Conservation (phyloP, 2,888 invertebrate species). For the Agrochola lota region DNA sequence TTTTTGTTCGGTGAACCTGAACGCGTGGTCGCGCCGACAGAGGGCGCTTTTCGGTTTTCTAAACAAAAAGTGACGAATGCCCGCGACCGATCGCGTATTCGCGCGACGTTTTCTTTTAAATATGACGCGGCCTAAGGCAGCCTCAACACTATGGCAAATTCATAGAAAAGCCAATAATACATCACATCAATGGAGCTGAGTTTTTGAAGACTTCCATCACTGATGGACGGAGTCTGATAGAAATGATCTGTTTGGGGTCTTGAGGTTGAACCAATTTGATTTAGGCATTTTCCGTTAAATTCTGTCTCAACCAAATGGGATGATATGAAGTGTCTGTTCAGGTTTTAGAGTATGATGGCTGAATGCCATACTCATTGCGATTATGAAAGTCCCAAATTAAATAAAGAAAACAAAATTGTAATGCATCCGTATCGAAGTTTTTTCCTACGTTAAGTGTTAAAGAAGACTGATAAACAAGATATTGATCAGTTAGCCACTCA, state of each 20-base stretch:
- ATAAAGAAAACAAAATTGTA: no score
- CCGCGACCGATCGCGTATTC: no score
- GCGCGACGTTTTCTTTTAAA: no score
- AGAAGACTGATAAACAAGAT: neutral
- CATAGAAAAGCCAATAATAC: neutral
- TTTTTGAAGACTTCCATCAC: neutral
- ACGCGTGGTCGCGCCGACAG: no score
- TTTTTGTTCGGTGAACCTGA: no score
- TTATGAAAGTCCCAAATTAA: neutral
- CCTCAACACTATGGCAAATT: neutral
- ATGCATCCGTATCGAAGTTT: neutral
- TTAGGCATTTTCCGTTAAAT: neutral
- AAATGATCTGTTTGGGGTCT: neutral
- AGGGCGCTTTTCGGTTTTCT: no score
- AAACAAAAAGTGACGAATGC: no score
- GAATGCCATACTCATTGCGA: neutral
- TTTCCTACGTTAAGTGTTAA: neutral
- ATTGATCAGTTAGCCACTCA: slow-evolving; percentile 73
- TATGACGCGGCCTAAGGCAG: neutral
- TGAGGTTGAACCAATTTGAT: neutral
- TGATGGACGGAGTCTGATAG: neutral
- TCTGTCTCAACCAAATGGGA: neutral
- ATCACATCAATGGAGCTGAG: neutral
- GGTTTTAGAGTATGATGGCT: neutral
- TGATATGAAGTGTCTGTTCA: neutral